Evolutionary conservation across 2,888 invertebrate genomes (phyloP).

Genomic region (Drosophila nr. perissopoda): DNA sequence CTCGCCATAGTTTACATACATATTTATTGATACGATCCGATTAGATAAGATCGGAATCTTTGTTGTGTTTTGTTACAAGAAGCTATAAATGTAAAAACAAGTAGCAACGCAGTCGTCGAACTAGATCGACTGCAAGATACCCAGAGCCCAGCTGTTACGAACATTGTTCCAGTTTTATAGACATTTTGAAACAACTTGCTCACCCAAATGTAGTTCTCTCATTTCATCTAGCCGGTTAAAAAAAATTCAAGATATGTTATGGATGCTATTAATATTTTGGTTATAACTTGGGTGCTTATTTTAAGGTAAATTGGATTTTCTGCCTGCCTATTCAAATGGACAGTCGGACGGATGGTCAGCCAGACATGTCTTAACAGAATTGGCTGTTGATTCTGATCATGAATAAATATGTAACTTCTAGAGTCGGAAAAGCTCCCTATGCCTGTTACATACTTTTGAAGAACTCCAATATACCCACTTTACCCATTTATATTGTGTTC

Average conservation of each 20-base stretch:
- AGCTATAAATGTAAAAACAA: constrained; percentile 23
- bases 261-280: neutral
- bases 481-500: neutral
- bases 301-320: neutral
- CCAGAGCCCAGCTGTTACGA: neutral
- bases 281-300: neutral
- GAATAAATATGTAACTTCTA: neutral
- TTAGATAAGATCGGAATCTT: constrained; percentile 33
- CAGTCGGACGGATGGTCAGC: neutral
- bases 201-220: neutral
- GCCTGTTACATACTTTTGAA: neutral
- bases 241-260: neutral
- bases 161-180: neutral
- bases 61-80: constrained; percentile 2
- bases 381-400: neutral
- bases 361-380: neutral
- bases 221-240: neutral
- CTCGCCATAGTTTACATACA: neutral
- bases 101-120: neutral
- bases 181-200: neutral
- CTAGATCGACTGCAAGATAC: neutral
- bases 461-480: neutral
- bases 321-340: neutral
- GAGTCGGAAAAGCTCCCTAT: neutral
- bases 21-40: constrained; percentile 5